Evolutionary conservation across 2,113 vertebrate genomes (phyloP), one percentile per base, ranked within the genome.

Genomic region (Mesitornis unicolor): DNA sequence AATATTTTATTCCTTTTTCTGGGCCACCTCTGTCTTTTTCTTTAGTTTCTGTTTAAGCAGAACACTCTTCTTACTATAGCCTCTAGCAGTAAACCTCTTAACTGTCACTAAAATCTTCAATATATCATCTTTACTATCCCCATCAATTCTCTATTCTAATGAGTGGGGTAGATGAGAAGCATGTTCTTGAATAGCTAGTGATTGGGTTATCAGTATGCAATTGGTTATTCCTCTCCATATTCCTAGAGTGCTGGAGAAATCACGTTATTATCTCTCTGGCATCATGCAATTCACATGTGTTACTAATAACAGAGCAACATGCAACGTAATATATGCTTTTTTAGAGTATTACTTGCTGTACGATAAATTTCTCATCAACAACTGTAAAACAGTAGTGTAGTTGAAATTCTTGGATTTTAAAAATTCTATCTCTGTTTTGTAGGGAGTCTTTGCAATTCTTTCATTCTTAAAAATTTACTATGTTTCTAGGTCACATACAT

Each of bases 81-180:
- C 69, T 90, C 77, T 48, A 81, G 90, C 77, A 85, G 84, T 56
- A 94, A 93, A 94, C 45, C 42, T 84, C 90, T 89, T 92, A 78
- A 75, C 73, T 74, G 50, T 61, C 76, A 71, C 42, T 87, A 79
- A 91, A 83, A 91, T 24, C 74, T 80, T 90, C 68, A 76, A 48
- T 75, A 73, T 68, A 45, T 69, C 57, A 75, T 87, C 94, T 95
- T 84, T 91, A 73, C 76, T 67, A 65, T 35, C 25, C 42, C 14
- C 43, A 80, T 84, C 87, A 84, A 89, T 82, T 38, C 38, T 91
- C 53, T 90, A 93, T 83, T 96, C 75, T 84, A 95, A 96, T 90
- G 50, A 92, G 76, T n/a, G 76, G 35, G 24, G 69, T 56, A 90
- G 31, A 81, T 50, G 48, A 35, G 67, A 89, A 92, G 29, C 9